Evolutionary conservation across 2,113 vertebrate species (phyloP), one percentile per base, ranked within the genome.

Genomic region (Nothocercus julius): DNA sequence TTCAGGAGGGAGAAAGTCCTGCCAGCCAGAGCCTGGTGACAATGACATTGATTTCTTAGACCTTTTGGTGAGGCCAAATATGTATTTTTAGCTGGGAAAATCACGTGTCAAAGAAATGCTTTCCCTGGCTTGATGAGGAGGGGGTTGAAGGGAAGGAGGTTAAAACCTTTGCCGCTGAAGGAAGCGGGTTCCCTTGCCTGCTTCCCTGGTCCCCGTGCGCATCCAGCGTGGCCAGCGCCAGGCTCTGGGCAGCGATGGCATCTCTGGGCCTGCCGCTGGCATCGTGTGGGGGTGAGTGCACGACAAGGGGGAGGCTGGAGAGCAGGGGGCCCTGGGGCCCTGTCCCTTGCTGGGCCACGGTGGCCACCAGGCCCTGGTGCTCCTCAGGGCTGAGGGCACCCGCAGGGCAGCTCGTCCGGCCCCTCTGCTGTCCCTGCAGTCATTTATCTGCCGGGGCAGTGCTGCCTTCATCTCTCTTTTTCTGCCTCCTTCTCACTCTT

Each of bases 1-100:
- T 25, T 5, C 13, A 54, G 85, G 95, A 87, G 84, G 87, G 93
- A 91, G 78, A 80, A 76, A 84, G 73, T 85, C 90, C 88, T 92
- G 69, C 72, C 92, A 93, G 90, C 49, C 95, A 63, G 79, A 1
- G 58, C 88, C 90, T 82, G 88, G 68, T 90, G 95, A 95, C 93
- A 95, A 81, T 90, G 93, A 92, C 95, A 96, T 86, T 93, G 95
- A 96, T 94, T 96, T 90, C 88, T 76, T 40, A 80, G 88, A 84
- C 82, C 92, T 93, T 90, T 94, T 42, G 36, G 64, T 2, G 15
- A 40, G 92, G 88, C 83, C 83, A 88, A 63, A 86, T 83, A 72
- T 22, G 73, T 96, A 95, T 95, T 95, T 97, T 95, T 93, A 95
- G 92, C 92, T 44, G 63, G 15, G 58, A 47, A 79, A 30, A 59